phyloP scores from a whole-genome alignment of 2,797 vertebrate species.

The Benthosema pterotum region DNA sequence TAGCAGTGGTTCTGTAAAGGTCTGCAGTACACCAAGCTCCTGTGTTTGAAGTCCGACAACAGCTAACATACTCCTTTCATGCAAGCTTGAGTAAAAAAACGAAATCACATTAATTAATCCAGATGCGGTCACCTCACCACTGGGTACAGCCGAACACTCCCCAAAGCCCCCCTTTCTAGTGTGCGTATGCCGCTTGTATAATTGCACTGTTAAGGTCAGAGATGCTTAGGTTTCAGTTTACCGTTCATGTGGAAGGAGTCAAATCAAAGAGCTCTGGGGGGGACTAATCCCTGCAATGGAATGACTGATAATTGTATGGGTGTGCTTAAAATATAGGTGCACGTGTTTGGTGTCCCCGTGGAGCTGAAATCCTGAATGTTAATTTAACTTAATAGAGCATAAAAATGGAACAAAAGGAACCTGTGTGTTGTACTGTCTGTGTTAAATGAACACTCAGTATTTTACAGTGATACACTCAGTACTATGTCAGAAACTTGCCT shows the following conservation, averaged over 20 bases:
- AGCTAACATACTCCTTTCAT: conserved; percentile 33
- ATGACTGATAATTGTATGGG: conserved; percentile 62
- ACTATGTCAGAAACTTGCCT: conserved; percentile 30
- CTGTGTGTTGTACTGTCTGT: too few relatives aligned
- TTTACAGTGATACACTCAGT: conserved; percentile 15
- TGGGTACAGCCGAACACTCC: conserved; percentile 42
- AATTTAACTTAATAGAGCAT: too few relatives aligned
- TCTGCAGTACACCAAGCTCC: conserved; percentile 21
- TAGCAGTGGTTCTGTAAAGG: neutral
- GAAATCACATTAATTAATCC: conserved; percentile 60
- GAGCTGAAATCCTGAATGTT: too few relatives aligned
- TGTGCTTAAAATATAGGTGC: conserved; percentile 57
- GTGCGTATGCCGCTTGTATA: conserved; percentile 36
- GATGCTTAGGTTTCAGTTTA: conserved; percentile 56
- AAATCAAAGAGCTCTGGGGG: conserved; percentile 61
- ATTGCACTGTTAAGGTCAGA: conserved; percentile 63
- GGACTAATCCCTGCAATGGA: conserved; percentile 57
- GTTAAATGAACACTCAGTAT: neutral
- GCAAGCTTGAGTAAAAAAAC: conserved; percentile 40
- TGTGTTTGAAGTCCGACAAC: conserved; percentile 50
- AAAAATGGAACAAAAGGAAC: too few relatives aligned
- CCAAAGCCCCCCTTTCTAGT: conserved; percentile 33
- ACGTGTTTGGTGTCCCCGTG: conserved; percentile 38
- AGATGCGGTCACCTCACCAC: conserved; percentile 47
- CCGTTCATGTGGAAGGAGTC: conserved; percentile 64